Percentiles rank a stretch among this genome's conserved stretches.
These are phyloP conservation scores for Lepidonotus clava DNA, from an alignment of 2,888 invertebrate species.

Conservation along the genomic window DNA sequence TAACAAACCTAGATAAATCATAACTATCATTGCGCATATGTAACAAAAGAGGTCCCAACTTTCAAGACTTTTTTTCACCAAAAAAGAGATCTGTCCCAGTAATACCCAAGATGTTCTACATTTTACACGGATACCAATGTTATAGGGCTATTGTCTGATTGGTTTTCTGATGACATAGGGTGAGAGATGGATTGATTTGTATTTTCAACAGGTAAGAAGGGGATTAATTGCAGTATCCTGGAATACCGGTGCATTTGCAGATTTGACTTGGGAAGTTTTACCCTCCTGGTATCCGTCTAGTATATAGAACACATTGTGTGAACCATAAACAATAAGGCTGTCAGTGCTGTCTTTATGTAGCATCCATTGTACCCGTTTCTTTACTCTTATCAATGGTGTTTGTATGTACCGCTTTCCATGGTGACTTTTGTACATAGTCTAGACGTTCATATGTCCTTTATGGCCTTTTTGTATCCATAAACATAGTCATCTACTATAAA, in stretches of 20 bases:
- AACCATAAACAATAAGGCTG: background rate
- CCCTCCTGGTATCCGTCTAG: too few relatives aligned
- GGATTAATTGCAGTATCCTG: background rate
- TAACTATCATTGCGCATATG: too few relatives aligned
- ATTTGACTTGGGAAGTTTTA: background rate
- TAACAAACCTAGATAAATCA: too few relatives aligned
- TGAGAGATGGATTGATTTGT: background rate
- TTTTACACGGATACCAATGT: too few relatives aligned
- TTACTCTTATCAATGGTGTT: background rate
- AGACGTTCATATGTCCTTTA: background rate
- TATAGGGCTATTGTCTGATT: background rate
- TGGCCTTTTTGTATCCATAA: background rate
- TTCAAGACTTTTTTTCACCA: too few relatives aligned
- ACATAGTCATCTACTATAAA: background rate
- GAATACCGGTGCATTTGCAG: background rate
- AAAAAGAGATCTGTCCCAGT: too few relatives aligned
- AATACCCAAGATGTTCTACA: too few relatives aligned
- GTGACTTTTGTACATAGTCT: slow-evolving; percentile 1
- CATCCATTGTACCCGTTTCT: background rate
- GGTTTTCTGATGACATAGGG: background rate
- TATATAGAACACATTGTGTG: background rate
- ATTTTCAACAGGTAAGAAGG: background rate
- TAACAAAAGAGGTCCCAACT: too few relatives aligned
- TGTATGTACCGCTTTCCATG: slow-evolving; percentile 1
- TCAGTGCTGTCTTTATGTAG: background rate